phyloP scores from a whole-genome alignment of 30 jellyfish, hydroid and myxozoan genomes.

The Chrysaora quinquecirrha region DNA sequence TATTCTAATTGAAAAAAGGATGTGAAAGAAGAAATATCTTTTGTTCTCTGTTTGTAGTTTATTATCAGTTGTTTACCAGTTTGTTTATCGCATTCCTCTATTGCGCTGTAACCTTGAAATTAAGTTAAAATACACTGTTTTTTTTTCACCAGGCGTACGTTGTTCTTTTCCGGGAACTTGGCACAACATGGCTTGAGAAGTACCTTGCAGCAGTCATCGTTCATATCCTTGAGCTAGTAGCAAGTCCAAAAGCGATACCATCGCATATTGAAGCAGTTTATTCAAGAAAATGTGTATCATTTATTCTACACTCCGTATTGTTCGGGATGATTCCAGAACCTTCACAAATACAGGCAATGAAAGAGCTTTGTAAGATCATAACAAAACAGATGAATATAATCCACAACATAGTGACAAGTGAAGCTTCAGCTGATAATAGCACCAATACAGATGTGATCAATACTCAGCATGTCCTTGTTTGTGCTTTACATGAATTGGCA shows the following conservation, averaged over 20 bases:
- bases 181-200: slow-evolving; percentile 89
- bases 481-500: slow-evolving; percentile 94
- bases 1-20: too few relatives aligned
- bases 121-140: too few relatives aligned
- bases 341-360: slow-evolving; percentile 82
- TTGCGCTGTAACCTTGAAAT: too few relatives aligned
- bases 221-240: slow-evolving; percentile 90
- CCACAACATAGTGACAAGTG: slow-evolving; percentile 81
- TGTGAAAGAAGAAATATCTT: too few relatives aligned
- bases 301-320: slow-evolving; percentile 81
- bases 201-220: slow-evolving; percentile 73
- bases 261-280: slow-evolving; percentile 97
- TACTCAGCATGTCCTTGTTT: slow-evolving; percentile 95
- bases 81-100: too few relatives aligned
- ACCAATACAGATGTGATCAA: slow-evolving; percentile 78
- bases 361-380: slow-evolving; percentile 88
- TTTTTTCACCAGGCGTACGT: slow-evolving; percentile 85
- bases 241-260: slow-evolving; percentile 92
- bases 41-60: too few relatives aligned
- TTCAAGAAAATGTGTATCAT: slow-evolving; percentile 92
- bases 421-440: slow-evolving; percentile 46
- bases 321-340: slow-evolving; percentile 93
- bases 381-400: slow-evolving; percentile 87
- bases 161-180: slow-evolving; percentile 88
- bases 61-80: too few relatives aligned